phyloP scores from a whole-genome alignment of 2,113 vertebrate genomes.

The Agapornis roseicollis region DNA sequence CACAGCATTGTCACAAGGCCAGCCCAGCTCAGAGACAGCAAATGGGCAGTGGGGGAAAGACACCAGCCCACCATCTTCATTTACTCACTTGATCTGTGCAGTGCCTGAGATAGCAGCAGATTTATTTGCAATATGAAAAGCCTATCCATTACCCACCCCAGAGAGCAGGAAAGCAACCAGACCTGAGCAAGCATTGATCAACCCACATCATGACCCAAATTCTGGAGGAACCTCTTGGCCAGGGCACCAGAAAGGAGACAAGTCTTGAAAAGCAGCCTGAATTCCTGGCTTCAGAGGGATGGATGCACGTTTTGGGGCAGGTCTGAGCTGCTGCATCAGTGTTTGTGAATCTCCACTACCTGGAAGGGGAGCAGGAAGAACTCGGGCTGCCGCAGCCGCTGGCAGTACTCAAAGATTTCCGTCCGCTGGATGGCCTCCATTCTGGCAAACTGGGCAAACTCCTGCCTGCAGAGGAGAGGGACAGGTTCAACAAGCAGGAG shows the following conservation, averaged over 20 bases:
- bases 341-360: conserved; percentile 63
- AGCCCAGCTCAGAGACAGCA: background rate
- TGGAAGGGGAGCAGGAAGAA: conserved; percentile 84
- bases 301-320: background rate
- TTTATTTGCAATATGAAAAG: background rate
- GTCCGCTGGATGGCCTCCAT: conserved; percentile 83
- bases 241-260: background rate
- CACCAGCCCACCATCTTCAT: background rate
- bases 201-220: background rate
- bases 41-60: background rate
- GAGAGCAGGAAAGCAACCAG: background rate
- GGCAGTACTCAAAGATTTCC: conserved; percentile 88
- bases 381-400: conserved; percentile 73
- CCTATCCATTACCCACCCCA: background rate
- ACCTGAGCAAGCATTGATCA: background rate
- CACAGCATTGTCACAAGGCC: background rate
- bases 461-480: conserved; percentile 69
- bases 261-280: background rate
- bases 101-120: background rate
- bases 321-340: background rate
- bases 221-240: rapidly evolving
- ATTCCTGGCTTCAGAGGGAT: background rate
- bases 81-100: background rate
- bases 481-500: background rate
- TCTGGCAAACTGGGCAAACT: conserved; percentile 80